Evolutionary conservation across 2,113 vertebrate genomes (phyloP).

Genomic region (Plotosus lineatus): DNA sequence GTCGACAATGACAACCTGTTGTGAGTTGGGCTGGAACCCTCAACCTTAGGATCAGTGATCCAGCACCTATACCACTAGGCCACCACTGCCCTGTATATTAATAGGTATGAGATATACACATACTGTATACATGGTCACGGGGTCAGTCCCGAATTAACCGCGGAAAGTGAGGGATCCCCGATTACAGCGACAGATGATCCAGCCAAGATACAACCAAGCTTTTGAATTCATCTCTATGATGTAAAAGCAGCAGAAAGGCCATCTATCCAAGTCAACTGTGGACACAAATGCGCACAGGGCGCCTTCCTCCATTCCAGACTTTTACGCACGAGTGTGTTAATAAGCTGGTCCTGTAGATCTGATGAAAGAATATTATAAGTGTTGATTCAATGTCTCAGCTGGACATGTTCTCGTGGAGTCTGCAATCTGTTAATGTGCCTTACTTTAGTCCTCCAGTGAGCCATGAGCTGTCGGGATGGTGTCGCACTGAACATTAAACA

Average conservation of each 20-base stretch:
- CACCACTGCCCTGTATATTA: too few relatives aligned
- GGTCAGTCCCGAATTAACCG: too few relatives aligned
- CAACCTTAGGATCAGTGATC: too few relatives aligned
- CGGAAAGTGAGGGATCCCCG: too few relatives aligned
- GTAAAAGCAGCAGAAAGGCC: conserved; percentile 1
- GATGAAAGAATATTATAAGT: neutral
- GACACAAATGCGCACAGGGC: neutral
- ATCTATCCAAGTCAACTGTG: neutral
- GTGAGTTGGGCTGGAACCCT: too few relatives aligned
- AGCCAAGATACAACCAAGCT: neutral
- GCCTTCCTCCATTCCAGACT: too few relatives aligned
- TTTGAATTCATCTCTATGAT: neutral
- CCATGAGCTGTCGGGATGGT: conserved; percentile 4
- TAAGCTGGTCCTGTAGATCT: neutral
- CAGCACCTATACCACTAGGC: too few relatives aligned
- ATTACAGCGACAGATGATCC: too few relatives aligned
- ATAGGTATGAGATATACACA: too few relatives aligned
- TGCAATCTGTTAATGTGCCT: too few relatives aligned
- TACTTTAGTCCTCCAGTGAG: neutral
- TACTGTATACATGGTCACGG: too few relatives aligned
- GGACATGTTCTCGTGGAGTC: neutral
- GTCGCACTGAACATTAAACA: conserved; percentile 59
- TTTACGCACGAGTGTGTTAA: neutral
- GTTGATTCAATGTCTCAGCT: neutral
- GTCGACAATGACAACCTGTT: too few relatives aligned